Evolutionary conservation across 2,888 invertebrate genomes (phyloP), one percentile per base, ranked within the genome.

Genomic region (Octonoba sinensis): DNA sequence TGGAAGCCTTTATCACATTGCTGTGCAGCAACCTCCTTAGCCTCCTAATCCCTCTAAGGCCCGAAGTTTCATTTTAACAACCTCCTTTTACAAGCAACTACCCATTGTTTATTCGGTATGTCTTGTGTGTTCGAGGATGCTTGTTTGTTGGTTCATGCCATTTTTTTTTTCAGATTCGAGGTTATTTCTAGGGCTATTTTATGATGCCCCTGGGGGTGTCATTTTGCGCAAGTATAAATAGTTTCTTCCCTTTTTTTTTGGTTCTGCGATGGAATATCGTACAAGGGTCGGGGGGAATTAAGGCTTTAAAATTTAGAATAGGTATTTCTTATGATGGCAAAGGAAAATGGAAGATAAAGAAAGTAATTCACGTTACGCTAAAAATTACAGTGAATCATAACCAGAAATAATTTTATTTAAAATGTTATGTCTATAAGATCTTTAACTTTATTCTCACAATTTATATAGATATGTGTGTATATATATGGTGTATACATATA

Each of bases 21-120:
- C 18, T 36, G 49, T 64, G 46, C 56, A 64, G 27, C 47, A 46
- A 13, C 11, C 22, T 54, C 57, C 64, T 18, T 27, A 16, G 56
- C 27, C 44, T 27, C 67, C 27, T 77, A 71, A 77, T 71, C 70
- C 77, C 77, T 77, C 49, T 20, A 64, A 62, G 69, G 69, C 76
- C 70, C 24, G 44, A 22, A 49, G 64, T 77, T 64, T 27, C 62
- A 51, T 56, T 75, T 75, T 75, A 75, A 75, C 75, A 75, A 67
- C 75, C 71, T 66, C 57, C 57, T 49, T 65, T 74, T 76, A 76
- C 76, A 76, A 69, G 73, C 69, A 62, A 62, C 36, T 44, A 51
- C 64, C 70, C 70, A 71, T 77, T 77, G 77, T 77, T 77, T 77
- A 77, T 77, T 77, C 77, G 77, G 71, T 77, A 77, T 71, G 77